These are phyloP conservation scores for Aurelia sp. DNA, from an alignment of 30 jellyfish, hydroid and myxozoan genomes.

Conservation along the genomic window DNA sequence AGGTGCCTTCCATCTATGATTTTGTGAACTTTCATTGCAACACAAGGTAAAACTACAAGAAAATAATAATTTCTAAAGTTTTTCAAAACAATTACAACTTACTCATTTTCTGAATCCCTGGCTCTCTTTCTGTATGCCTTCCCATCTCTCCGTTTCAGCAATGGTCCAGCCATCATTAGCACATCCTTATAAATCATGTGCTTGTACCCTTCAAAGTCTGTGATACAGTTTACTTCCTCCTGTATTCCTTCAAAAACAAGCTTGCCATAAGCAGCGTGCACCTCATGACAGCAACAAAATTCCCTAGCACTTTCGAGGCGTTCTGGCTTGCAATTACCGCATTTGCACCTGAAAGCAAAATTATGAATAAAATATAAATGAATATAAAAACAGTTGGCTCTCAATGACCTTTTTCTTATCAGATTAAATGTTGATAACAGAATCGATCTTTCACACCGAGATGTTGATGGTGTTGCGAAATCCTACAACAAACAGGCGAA, in stretches of 20 bases:
- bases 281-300: constrained; percentile 29
- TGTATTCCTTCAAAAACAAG: neutral
- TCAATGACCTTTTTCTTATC: too few relatives aligned
- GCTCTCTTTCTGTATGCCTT: constrained; percentile 8
- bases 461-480: too few relatives aligned
- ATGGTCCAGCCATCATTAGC: neutral
- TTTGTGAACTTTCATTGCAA: too few relatives aligned
- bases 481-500: too few relatives aligned
- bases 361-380: neutral
- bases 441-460: too few relatives aligned
- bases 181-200: neutral
- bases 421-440: too few relatives aligned
- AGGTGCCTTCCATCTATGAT: too few relatives aligned
- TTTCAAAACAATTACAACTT: too few relatives aligned
- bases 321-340: constrained; percentile 2
- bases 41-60: too few relatives aligned
- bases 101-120: too few relatives aligned
- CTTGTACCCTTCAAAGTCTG: neutral
- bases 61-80: too few relatives aligned
- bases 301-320: neutral
- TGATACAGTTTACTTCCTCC: neutral
- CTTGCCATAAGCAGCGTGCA: constrained; percentile 13
- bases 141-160: neutral
- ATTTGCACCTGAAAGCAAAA: constrained; percentile 7
- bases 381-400: too few relatives aligned